Evolutionary conservation across 2,797 vertebrate species (phyloP), one percentile per base, ranked within the genome.

Genomic region (Mormyrus proboscirostris): DNA sequence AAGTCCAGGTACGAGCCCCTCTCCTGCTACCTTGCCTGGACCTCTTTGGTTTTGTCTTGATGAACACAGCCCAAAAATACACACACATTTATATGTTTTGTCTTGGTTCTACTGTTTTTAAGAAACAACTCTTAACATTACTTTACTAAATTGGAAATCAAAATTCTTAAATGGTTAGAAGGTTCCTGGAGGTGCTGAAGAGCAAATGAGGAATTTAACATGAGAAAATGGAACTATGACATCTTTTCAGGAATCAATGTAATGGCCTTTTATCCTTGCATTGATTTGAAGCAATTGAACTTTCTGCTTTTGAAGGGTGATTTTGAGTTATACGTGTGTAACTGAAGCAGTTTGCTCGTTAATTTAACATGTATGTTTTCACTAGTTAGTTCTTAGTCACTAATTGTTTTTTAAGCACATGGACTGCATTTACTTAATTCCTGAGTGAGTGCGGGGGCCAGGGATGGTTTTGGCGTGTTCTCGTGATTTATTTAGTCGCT

Each of bases 1-100:
- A 96, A 97, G 83, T 99, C 98, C 8, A 98, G 98, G 97, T 96
- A 51, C 50, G 93, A 44, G 47, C n/a, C n/a, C n/a, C 8, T 47
- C 44, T 19, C 6, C 16, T 79, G 14, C 73, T 44, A 16, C 29
- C 4, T 8, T 41, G 73, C 73, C 4, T 41, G 33, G 33, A 41
- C 6, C 73, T 44, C 33, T 16, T 7, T 65, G 25, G 57, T 8
- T 59, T 22, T 59, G 57, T 59, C n/a, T 59, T 59, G 57, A 59
- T 59, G 57, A 22, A 22, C 0, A 1, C 10, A 12, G 62, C 4
- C 62, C 59, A 65, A 9, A 29, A 65, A 65, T 29, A 9, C 2
- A 25, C 57, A 69, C 25, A 12, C 22, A 65, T 29, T 3, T 29
- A 4, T 62, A 4, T 33, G 10, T 12, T 4, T 33, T 4, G 10